These are phyloP conservation scores for Cydia amplana DNA, from an alignment of 1,140 invertebrate species.

Conservation along the genomic window DNA sequence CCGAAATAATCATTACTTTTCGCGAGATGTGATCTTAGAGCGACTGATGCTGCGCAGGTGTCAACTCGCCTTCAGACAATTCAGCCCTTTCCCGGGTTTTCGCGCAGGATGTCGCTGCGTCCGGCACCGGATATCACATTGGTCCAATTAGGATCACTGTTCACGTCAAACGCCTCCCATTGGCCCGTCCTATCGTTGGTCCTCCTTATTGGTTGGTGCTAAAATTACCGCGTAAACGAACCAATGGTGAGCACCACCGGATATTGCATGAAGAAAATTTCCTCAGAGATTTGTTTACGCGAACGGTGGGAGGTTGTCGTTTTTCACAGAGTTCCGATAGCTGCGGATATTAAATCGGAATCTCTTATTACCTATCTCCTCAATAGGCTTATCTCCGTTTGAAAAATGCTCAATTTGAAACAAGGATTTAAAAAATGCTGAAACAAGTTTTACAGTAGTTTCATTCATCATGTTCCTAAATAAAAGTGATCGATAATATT, in stretches of 20 bases:
- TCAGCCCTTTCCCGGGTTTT: slow-evolving; percentile 74
- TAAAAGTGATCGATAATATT: slow-evolving; percentile 32
- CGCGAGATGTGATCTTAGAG: slow-evolving; percentile 74
- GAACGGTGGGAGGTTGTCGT: slow-evolving; percentile 59
- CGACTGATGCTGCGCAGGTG: slow-evolving; percentile 72
- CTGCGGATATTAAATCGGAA: slow-evolving; percentile 64
- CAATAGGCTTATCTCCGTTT: slow-evolving; percentile 48
- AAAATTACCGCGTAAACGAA: slow-evolving; percentile 60
- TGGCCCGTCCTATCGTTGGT: slow-evolving; percentile 42
- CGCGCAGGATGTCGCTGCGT: slow-evolving; percentile 71
- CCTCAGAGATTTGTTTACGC: slow-evolving; percentile 75
- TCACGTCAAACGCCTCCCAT: slow-evolving; percentile 53
- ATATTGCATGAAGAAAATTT: slow-evolving; percentile 73
- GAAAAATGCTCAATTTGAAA: slow-evolving; percentile 37
- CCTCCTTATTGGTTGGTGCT: slow-evolving; percentile 47
- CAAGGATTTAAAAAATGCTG: background rate
- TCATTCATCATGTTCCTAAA: slow-evolving; percentile 20
- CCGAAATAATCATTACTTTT: slow-evolving; percentile 79
- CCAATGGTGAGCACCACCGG: slow-evolving; percentile 60
- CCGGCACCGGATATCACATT: slow-evolving; percentile 64
- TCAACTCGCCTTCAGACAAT: slow-evolving; percentile 56
- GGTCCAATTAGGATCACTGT: slow-evolving; percentile 58
- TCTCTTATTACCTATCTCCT: slow-evolving; percentile 48
- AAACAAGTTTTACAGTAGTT: background rate
- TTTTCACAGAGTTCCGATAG: slow-evolving; percentile 50